Base-by-base conservation (phyloP, 2,888 invertebrate genomes). In the Hypomecis atomaria region DNA sequence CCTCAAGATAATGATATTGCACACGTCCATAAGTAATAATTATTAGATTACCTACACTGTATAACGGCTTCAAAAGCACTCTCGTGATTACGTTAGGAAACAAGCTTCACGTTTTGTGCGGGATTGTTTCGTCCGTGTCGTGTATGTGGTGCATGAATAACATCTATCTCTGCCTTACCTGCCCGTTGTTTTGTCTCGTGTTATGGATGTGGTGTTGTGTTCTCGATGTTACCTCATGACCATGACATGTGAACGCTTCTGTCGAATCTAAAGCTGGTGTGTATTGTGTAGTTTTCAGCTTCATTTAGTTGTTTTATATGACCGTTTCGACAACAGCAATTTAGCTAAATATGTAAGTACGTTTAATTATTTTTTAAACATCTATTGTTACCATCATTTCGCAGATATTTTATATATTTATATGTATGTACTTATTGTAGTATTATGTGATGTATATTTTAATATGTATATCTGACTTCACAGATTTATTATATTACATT, bases 121-220 rank as follows among this genome's bases (percentile, higher is more conserved):
- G 63, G 68, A 69, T 59, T 70, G 62, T 64, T 67, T 65, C 44
- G 34, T 48, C 49, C 11, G n/a, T 49, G 73, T 83, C 81, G 82
- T 85, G 77, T 81, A 77, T 79, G 87, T 90, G 92, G 92, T 92
- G 92, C 92, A 92, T 91, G 92, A 92, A 92, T 92, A 92, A 92
- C 92, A 92, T 92, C 92, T 92, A 89, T 90, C 78, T 81, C 78
- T 84, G 77, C 62, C 54, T 78, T 78, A 65, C 73, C 82, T 67
- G 71, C 71, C 83, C 83, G 13, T 83, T 78, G 80, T 80, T 81
- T 83, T 77, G 81, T 80, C 72, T 79, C 74, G 77, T 83, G 72
- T 83, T 80, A 79, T 85, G 84, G 84, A 84, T 88, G 90, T 89
- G 88, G 90, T 90, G 89, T 90, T 90, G 89, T 90, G 90, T 87